Evolutionary conservation across 2,113 vertebrate genomes (phyloP).

Genomic region (Sylvietta virens): DNA sequence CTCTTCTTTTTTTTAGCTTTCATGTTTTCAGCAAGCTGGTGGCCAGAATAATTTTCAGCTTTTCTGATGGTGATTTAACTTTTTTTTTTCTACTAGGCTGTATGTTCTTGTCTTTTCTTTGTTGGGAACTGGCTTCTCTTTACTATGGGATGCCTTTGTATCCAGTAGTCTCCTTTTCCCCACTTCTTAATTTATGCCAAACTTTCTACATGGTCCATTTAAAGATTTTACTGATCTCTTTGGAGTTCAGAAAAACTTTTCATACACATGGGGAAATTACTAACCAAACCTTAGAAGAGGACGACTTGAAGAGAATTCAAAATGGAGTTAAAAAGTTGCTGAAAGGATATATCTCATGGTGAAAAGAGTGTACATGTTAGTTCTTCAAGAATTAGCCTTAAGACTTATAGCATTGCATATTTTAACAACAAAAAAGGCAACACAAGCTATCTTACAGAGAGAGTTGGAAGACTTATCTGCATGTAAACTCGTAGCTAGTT

Average conservation of each 20-base stretch:
- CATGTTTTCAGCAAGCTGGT: neutral
- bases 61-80: neutral
- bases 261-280: neutral
- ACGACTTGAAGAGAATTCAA: neutral
- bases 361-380: rapidly evolving
- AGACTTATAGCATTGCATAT: neutral
- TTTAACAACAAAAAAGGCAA: neutral
- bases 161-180: neutral
- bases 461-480: neutral
- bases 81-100: neutral
- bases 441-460: neutral
- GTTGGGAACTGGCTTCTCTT: neutral
- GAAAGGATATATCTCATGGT: neutral
- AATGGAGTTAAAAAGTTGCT: neutral
- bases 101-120: neutral
- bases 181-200: neutral
- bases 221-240: neutral
- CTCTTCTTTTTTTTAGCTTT: neutral
- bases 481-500: neutral
- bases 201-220: neutral
- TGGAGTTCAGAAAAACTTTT: neutral
- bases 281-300: neutral
- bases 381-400: neutral
- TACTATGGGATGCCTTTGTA: neutral
- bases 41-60: neutral